Base-by-base conservation (phyloP, 53 echinoderm and acorn worm genomes). In the Actinopyga echinites region DNA sequence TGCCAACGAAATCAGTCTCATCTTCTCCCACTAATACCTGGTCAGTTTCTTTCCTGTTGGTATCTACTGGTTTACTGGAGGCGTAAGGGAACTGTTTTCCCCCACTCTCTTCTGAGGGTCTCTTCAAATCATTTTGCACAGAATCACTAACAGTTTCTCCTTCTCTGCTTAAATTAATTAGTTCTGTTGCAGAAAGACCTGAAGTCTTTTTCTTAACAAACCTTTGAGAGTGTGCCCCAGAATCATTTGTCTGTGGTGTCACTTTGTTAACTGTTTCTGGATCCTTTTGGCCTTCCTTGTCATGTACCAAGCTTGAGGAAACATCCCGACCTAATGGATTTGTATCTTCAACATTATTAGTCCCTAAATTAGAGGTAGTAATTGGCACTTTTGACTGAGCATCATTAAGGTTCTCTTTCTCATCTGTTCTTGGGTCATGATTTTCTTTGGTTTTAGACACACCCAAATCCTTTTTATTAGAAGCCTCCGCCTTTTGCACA, bases 121-220 rank as follows among this genome's bases (percentile, higher is more conserved):
- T 68, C 55, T 68, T 21, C 31, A 42, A 21, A 24, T 23, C 55
- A 19, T 30, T 54, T 54, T 55, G 31, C 8, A 29, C 38, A 74
- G 74, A 74, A 29, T 52, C n/a, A 30, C 45, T n/a, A 30, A 28
- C 56, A 43, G 12, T 1, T 62, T 62, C 21, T 15, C 28, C 71
- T 12, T 71, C 71, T 23, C 40, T 71, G 42, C 22, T 33, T 17
- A 77, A 56, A n/a, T 20, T 77, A 54, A 77, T 77, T 33, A 77
- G 30, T 5, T 52, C 77, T 6, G 77, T 54, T 13, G 77, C 77
- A 30, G 77, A 77, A 30, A 77, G 10, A 77, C 54, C 54, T 20
- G 77, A 77, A 77, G 56, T 0, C 49, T 54, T 77, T 54, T 77
- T 77, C 71, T 71, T 34, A 36, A 20, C 68, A 68, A 42, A 17